phyloP scores from a whole-genome alignment of 1,140 invertebrate species.

The Leptinotarsa lineolata region DNA sequence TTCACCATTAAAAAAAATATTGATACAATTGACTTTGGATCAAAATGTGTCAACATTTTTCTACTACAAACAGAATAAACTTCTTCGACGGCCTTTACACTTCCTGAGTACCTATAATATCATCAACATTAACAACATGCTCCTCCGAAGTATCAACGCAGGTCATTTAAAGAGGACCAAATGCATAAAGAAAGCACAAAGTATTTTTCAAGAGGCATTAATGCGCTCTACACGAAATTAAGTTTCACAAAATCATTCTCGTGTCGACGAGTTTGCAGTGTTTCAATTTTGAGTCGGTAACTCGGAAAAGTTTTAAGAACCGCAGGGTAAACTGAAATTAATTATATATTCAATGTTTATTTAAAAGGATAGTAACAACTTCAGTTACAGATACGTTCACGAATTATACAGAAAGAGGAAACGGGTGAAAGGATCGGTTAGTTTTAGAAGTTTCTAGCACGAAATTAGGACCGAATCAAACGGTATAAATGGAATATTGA shows the following conservation, averaged over 20 bases:
- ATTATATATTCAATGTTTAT: not conserved
- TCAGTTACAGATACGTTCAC: constrained; percentile 7
- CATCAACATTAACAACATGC: too few species aligned
- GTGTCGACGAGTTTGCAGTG: constrained; percentile 4
- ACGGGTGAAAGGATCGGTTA: not conserved
- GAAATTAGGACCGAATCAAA: constrained; percentile 14
- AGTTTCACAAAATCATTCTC: not conserved
- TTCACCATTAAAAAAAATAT: too few species aligned
- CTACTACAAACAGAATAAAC: too few species aligned
- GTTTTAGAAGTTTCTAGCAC: not conserved
- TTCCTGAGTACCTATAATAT: too few species aligned
- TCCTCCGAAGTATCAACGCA: not conserved
- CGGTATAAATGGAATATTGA: constrained; percentile 20
- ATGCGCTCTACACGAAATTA: not conserved
- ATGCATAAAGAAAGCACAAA: not conserved
- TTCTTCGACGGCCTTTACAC: too few species aligned
- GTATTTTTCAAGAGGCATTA: not conserved
- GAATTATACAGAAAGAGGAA: not conserved
- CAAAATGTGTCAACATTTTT: too few species aligned
- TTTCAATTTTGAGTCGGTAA: not conserved
- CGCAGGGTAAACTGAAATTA: constrained; percentile 2
- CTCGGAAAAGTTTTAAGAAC: constrained; percentile 1
- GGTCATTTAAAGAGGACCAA: not conserved
- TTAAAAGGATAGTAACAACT: not conserved
- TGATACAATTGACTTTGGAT: too few species aligned